These are phyloP conservation scores for Camponotus vicinus DNA, from an alignment of 1,140 invertebrate genomes.

Conservation along the genomic window DNA sequence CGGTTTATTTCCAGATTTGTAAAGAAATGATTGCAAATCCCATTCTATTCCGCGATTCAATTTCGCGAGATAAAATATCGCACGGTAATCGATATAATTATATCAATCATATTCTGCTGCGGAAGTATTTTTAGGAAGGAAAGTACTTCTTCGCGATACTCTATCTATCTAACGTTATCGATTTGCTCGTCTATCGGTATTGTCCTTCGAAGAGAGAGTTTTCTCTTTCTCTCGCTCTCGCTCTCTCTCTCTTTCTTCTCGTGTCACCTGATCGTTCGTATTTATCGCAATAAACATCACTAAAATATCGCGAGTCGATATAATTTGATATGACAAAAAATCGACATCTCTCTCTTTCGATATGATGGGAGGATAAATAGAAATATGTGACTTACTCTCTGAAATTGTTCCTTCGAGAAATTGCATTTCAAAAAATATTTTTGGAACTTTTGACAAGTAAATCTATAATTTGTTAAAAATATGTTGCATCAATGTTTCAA, in stretches of 20 bases:
- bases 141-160: neutral
- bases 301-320: neutral
- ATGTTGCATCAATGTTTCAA: neutral
- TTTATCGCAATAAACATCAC: conserved; percentile 2
- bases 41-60: neutral
- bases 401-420: no score
- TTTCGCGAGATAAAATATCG: neutral
- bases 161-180: conserved; percentile 19
- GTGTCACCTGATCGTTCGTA: neutral
- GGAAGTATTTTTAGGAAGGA: neutral
- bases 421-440: neutral
- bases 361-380: neutral
- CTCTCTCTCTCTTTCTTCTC: no score
- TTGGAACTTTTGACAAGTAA: conserved; percentile 5
- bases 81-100: neutral
- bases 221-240: neutral
- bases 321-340: neutral
- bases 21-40: neutral
- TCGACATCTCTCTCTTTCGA: neutral
- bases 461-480: neutral
- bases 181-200: neutral
- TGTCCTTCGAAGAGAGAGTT: neutral
- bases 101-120: neutral
- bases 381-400: neutral
- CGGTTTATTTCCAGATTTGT: neutral